Conservation (phyloP, 2,797 vertebrate genomes). For the Phrynocephalus guinanensis region DNA sequence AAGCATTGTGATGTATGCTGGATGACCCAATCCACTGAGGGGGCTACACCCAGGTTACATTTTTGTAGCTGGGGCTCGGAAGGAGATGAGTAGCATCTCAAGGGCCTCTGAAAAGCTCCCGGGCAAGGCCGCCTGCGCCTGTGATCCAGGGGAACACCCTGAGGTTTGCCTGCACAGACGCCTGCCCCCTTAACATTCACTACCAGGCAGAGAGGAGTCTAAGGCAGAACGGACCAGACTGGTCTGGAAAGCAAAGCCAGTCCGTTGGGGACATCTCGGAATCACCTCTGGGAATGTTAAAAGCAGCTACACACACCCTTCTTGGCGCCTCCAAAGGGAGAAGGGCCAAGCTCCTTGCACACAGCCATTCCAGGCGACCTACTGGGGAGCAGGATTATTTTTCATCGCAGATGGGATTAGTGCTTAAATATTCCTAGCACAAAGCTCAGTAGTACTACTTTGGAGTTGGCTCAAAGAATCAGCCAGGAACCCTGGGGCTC, state of each 20-base stretch:
- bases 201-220: not conserved
- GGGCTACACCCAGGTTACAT: slow-evolving; percentile 54
- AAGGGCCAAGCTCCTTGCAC: slow-evolving; percentile 48
- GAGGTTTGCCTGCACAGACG: not conserved
- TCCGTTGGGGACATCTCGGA: not conserved
- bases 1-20: slow-evolving; percentile 49
- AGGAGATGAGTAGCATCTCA: slow-evolving; percentile 5
- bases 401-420: slow-evolving; percentile 66
- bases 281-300: too few species aligned
- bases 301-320: slow-evolving; percentile 8
- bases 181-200: not conserved
- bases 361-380: slow-evolving; percentile 60
- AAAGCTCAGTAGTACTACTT: slow-evolving; percentile 73
- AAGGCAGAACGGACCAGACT: not conserved
- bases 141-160: not conserved
- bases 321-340: too few species aligned
- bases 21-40: slow-evolving; percentile 44
- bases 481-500: slow-evolving; percentile 26
- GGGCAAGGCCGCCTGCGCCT: too few species aligned
- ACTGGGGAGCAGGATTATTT: slow-evolving; percentile 53
- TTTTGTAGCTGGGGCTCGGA: not conserved
- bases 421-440: slow-evolving; percentile 64
- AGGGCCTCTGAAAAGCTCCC: not conserved
- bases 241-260: not conserved
- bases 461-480: slow-evolving; percentile 44